Evolutionary conservation across 2,797 vertebrate species (phyloP), one percentile per base, ranked within the genome.

Genomic region (Squalus acanthias): DNA sequence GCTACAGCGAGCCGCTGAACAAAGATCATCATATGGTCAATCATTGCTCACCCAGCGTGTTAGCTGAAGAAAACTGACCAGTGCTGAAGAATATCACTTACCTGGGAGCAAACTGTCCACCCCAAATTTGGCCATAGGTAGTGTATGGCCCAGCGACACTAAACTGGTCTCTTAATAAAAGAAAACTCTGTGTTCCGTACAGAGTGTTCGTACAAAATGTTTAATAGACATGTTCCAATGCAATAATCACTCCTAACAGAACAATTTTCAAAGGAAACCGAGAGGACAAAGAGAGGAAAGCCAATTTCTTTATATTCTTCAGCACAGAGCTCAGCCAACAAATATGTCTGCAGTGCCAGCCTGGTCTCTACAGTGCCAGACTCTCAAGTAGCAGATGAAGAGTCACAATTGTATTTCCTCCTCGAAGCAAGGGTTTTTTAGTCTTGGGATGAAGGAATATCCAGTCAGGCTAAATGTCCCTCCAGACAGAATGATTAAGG

Each of bases 291-390:
- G 1, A 85, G 1, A 24, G 20, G 20, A 85, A 85, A 85, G 46
- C 82, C 79, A 60, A 91, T 91, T 91, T n/a, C 29, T 91, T 91
- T 60, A 60, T 85, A 46, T 91, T 91, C 9, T 91, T 91, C 88
- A 91, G 53, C 12, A 91, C 5, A 33, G 88, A 63, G 33, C 15
- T 63, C 60, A 60, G 88, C 53, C 53, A 91, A 63, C 53, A 91
- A 91, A 91, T 29, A 33, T 63, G 63, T 91, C 22, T 63, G 60
- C 57, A 91, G 12, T 60, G 53, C 24, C 50, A 91, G 87, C 87
- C 87, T 89, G 29, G 15, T 76, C 29, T 26, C 10, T 63, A 63
- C 63, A 63, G 9, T 63, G 63, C 63, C 63, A 63, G 10, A 63
- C 10, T 63, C 10, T 79, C 8, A 79, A 79, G 76, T 46, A 82